Conservation (phyloP, 2,113 vertebrate species). For the Cichladusa arquata region DNA sequence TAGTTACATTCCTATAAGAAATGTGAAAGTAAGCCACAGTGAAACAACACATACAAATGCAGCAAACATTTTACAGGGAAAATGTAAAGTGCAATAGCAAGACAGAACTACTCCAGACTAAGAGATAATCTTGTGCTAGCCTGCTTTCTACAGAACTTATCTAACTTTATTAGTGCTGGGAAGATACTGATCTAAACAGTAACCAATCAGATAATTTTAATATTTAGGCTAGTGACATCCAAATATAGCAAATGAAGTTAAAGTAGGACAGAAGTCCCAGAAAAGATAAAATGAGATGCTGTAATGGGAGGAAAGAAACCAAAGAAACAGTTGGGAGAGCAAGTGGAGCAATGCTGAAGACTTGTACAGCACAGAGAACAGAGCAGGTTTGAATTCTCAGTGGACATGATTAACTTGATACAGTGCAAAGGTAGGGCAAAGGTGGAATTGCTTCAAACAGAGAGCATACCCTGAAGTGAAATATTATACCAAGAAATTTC, state of each 20-base stretch:
- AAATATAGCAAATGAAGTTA: conserved; percentile 35
- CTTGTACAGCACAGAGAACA: conserved; percentile 44
- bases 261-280: conserved; percentile 38
- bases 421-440: conserved; percentile 42
- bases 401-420: conserved; percentile 41
- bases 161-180: neutral
- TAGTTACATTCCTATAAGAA: neutral
- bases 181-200: conserved; percentile 23
- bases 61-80: neutral
- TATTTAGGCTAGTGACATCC: conserved; percentile 30
- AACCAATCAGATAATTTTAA: conserved; percentile 16
- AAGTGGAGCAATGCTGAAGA: conserved; percentile 13
- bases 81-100: neutral
- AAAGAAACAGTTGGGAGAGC: conserved; percentile 12
- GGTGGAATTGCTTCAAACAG: conserved; percentile 50
- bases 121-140: neutral
- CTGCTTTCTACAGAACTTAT: neutral
- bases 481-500: neutral
- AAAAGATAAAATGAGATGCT: conserved; percentile 12
- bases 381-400: conserved; percentile 34
- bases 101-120: neutral
- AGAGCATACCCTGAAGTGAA: conserved; percentile 16
- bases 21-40: neutral
- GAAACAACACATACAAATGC: neutral
- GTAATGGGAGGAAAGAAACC: neutral